These are phyloP conservation scores for Chloroceryle aenea DNA, from an alignment of 2,113 vertebrate genomes.

Conservation along the genomic window DNA sequence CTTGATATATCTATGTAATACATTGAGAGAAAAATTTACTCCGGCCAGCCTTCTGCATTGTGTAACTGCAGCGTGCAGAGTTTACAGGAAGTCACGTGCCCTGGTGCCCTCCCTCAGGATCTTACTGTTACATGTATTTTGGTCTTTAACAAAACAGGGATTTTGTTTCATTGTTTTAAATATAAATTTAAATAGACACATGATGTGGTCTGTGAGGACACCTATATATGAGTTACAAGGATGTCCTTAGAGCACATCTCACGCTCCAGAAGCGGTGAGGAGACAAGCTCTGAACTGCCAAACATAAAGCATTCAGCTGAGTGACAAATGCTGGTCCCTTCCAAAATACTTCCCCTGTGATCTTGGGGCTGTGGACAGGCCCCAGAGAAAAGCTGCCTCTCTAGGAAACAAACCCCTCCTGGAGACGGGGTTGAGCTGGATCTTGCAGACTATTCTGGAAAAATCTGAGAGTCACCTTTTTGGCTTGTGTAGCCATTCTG, in stretches of 20 bases:
- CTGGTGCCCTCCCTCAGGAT: not conserved
- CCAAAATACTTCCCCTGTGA: not conserved
- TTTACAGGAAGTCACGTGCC: fast-evolving
- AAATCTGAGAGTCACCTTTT: not conserved
- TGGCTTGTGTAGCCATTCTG: not conserved
- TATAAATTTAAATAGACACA: not conserved
- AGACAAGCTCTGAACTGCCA: not conserved
- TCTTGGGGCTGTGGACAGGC: fast-evolving
- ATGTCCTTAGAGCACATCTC: not conserved
- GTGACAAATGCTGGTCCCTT: not conserved
- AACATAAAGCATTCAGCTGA: not conserved
- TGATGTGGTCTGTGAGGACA: not conserved
- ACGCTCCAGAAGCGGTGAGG: not conserved
- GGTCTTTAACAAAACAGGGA: not conserved
- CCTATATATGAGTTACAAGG: not conserved
- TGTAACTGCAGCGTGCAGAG: not conserved
- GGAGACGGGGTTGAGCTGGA: not conserved
- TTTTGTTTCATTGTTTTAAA: not conserved
- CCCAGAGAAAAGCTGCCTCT: not conserved
- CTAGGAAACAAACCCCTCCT: not conserved
- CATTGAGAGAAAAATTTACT: not conserved
- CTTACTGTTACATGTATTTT: not conserved
- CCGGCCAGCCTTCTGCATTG: not conserved
- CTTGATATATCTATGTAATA: not conserved
- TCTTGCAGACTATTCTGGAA: not conserved